Percentiles rank a stretch among this genome's conserved stretches.
phyloP scores from a whole-genome alignment of 1,140 invertebrate species.

The Mactra quadrangularis region DNA sequence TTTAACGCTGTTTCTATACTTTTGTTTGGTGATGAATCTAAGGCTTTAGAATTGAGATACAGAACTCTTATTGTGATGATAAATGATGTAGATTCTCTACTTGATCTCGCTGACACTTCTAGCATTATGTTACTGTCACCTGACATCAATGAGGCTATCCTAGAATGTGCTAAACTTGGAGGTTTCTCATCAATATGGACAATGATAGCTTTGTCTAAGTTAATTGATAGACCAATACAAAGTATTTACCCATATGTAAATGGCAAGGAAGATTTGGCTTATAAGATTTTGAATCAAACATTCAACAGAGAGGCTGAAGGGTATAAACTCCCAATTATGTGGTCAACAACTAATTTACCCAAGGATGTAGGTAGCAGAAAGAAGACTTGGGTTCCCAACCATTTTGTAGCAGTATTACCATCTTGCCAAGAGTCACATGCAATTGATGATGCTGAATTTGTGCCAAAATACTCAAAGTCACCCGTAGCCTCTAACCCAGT shows the following conservation, averaged over 20 bases:
- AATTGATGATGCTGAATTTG: neutral
- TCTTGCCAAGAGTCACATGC: neutral
- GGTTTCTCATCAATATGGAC: slow-evolving; percentile 3
- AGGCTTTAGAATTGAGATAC: slow-evolving; percentile 1
- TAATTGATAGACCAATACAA: neutral
- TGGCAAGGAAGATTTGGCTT: neutral
- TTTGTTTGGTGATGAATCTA: neutral
- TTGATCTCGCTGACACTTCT: neutral
- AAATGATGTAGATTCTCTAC: neutral
- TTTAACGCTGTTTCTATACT: slow-evolving; percentile 9
- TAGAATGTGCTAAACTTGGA: neutral
- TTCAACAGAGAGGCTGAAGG: neutral
- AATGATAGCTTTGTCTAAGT: neutral
- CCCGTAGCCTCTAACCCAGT: too few relatives aligned
- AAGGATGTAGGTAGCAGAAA: neutral
- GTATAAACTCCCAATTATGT: neutral
- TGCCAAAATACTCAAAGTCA: neutral
- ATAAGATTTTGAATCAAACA: neutral
- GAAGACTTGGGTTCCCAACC: slow-evolving; percentile 6
- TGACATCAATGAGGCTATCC: neutral
- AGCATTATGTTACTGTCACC: neutral
- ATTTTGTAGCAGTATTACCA: slow-evolving; percentile 14
- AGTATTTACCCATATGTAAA: neutral
- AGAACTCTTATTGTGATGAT: neutral
- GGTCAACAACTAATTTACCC: neutral